These are phyloP conservation scores for Clamator glandarius DNA, from an alignment of 2,797 vertebrate genomes.

Conservation along the genomic window DNA sequence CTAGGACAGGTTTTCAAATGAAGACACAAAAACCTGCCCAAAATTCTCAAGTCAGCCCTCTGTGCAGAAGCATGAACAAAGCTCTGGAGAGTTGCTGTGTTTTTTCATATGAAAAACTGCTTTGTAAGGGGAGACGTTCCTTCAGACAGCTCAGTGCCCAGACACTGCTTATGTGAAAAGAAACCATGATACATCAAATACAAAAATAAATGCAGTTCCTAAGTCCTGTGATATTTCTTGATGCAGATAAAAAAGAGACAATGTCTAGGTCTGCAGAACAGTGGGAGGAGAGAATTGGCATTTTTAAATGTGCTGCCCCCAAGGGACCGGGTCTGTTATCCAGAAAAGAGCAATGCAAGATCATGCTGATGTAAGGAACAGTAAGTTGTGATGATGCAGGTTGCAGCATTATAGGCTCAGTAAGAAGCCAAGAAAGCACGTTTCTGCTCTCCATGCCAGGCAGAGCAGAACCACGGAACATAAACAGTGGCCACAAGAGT, in stretches of 20 bases:
- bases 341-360: constrained; percentile 27
- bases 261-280: background rate
- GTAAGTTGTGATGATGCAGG: constrained; percentile 4
- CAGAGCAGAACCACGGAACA: background rate
- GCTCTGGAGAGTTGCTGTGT: background rate
- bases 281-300: background rate
- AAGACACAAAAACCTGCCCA: constrained; percentile 5
- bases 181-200: background rate
- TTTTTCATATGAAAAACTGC: background rate
- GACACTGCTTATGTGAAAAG: background rate
- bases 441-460: background rate
- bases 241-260: background rate
- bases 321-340: constrained; percentile 23
- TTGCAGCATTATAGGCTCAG: background rate
- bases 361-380: constrained; percentile 38
- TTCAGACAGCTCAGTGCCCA: background rate
- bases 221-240: background rate
- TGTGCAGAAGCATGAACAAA: background rate
- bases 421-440: background rate
- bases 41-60: background rate
- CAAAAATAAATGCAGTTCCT: constrained; percentile 6
- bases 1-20: background rate
- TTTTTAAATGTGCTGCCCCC: constrained; percentile 41
- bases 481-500: background rate
- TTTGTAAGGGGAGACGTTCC: constrained; percentile 13